These are phyloP conservation scores for Drosophila pegasa DNA, from an alignment of 2,888 invertebrate species.

Conservation along the genomic window DNA sequence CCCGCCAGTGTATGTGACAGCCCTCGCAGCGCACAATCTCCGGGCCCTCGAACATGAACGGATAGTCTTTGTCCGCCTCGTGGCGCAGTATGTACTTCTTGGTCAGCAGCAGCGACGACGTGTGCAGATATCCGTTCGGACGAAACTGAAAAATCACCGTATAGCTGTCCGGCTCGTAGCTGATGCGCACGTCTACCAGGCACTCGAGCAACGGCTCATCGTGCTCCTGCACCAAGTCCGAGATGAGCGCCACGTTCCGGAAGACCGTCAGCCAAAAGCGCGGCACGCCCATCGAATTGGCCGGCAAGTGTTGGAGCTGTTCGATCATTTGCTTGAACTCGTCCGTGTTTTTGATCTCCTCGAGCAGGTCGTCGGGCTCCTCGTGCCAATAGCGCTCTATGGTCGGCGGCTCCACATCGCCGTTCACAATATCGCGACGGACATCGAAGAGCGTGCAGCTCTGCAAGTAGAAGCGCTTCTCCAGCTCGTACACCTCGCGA, in stretches of 20 bases:
- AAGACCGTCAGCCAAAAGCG: slow-evolving; percentile 70
- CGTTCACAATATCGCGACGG: slow-evolving; percentile 56
- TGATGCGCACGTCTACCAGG: slow-evolving; percentile 56
- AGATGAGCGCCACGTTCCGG: slow-evolving; percentile 63
- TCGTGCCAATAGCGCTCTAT: slow-evolving; percentile 51
- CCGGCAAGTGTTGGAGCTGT: slow-evolving; percentile 39
- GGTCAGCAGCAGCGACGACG: slow-evolving; percentile 54
- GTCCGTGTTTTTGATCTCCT: slow-evolving; percentile 53
- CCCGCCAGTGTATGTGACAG: slow-evolving; percentile 67
- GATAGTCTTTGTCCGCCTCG: slow-evolving; percentile 62
- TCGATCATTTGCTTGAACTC: slow-evolving; percentile 52
- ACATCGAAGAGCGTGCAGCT: slow-evolving; percentile 56
- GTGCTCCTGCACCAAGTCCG: slow-evolving; percentile 65
- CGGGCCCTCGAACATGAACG: slow-evolving; percentile 67
- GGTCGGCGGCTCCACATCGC: slow-evolving; percentile 51
- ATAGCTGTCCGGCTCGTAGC: slow-evolving; percentile 61
- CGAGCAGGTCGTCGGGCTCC: slow-evolving; percentile 40
- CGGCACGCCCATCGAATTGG: slow-evolving; percentile 51
- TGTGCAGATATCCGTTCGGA: slow-evolving; percentile 60
- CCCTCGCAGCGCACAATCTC: slow-evolving; percentile 70
- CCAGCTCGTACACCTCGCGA: slow-evolving; percentile 58
- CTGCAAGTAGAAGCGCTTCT: slow-evolving; percentile 56
- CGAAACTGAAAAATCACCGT: slow-evolving; percentile 56
- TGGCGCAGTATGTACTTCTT: slow-evolving; percentile 65
- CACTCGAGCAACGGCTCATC: slow-evolving; percentile 63